These are phyloP conservation scores for Epicauta chinensis DNA, from an alignment of 1,140 invertebrate genomes.

Conservation along the genomic window DNA sequence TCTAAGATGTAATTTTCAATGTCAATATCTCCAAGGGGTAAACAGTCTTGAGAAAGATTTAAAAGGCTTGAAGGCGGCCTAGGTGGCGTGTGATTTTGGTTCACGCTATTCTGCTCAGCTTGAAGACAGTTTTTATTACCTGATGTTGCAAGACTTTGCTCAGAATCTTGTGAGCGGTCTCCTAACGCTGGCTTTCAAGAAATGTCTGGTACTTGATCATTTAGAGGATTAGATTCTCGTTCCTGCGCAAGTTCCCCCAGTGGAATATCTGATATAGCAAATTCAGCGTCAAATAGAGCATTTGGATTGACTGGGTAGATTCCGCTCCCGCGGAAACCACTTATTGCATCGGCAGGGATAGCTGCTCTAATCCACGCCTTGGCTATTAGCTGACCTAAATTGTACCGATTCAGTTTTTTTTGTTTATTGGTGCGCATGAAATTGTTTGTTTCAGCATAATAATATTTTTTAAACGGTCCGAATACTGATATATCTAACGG, in stretches of 20 bases:
- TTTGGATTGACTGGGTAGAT: slow-evolving; percentile 6
- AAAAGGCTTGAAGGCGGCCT: too few species aligned
- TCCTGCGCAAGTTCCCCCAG: neutral
- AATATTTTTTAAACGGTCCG: slow-evolving; percentile 10
- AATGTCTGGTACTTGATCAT: neutral
- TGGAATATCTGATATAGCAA: slow-evolving; percentile 9
- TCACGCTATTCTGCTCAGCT: too few species aligned
- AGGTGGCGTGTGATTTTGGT: too few species aligned
- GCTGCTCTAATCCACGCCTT: slow-evolving; percentile 4
- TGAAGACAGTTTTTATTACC: too few species aligned
- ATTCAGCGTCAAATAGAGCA: slow-evolving; percentile 2
- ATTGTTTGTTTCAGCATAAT: slow-evolving; percentile 16
- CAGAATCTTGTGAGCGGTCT: too few species aligned
- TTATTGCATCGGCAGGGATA: slow-evolving; percentile 4
- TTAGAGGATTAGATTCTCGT: neutral
- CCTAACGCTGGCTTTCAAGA: too few species aligned
- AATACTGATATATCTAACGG: slow-evolving; percentile 38
- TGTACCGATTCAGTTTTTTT: slow-evolving; percentile 3
- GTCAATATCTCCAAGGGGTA: too few species aligned
- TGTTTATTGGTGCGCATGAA: slow-evolving; percentile 22
- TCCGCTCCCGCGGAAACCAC: slow-evolving; percentile 9
- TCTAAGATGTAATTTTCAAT: too few species aligned
- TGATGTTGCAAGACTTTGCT: too few species aligned
- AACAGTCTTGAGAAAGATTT: too few species aligned
- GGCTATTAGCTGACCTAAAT: slow-evolving; percentile 1